These are phyloP conservation scores for Jordanella pulchra DNA, from an alignment of 2,797 vertebrate species.

Conservation along the genomic window DNA sequence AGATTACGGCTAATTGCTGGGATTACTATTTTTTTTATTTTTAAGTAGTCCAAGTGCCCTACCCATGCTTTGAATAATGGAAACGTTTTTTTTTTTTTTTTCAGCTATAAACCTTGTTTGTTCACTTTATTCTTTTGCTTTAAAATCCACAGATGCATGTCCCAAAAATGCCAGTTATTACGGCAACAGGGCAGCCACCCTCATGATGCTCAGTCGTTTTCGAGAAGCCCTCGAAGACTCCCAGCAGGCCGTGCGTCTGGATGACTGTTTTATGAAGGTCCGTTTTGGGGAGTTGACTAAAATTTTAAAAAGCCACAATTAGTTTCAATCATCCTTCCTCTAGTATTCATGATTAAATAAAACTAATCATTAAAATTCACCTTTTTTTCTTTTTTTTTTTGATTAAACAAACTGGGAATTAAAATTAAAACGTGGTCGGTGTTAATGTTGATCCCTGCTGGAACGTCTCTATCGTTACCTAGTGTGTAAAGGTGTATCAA, in stretches of 20 bases:
- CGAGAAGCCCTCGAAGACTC: conserved; percentile 92
- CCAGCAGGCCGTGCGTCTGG: conserved; percentile 92
- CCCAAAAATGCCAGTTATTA: conserved; percentile 94
- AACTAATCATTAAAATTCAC: too few species aligned
- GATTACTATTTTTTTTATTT: conserved; percentile 5
- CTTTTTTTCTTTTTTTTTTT: too few species aligned
- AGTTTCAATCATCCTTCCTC: not conserved
- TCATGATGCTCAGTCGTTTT: conserved; percentile 92
- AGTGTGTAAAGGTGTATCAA: too few species aligned
- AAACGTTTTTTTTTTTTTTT: too few species aligned
- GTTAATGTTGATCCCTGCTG: not conserved
- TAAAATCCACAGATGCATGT: conserved; percentile 79
- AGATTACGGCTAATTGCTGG: conserved; percentile 43
- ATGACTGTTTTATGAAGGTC: conserved; percentile 92
- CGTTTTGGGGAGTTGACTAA: conserved; percentile 6
- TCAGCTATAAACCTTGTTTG: conserved; percentile 2
- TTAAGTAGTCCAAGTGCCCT: not conserved
- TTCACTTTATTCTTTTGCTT: not conserved
- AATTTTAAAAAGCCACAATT: not conserved
- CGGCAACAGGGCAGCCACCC: conserved; percentile 92
- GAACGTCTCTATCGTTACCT: too few species aligned
- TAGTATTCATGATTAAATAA: too few species aligned
- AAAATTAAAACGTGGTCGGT: too few species aligned
- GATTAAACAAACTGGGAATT: too few species aligned
- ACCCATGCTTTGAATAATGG: too few species aligned